phyloP scores from a whole-genome alignment of 2,797 vertebrate species.

The Gadopsis marmoratus region DNA sequence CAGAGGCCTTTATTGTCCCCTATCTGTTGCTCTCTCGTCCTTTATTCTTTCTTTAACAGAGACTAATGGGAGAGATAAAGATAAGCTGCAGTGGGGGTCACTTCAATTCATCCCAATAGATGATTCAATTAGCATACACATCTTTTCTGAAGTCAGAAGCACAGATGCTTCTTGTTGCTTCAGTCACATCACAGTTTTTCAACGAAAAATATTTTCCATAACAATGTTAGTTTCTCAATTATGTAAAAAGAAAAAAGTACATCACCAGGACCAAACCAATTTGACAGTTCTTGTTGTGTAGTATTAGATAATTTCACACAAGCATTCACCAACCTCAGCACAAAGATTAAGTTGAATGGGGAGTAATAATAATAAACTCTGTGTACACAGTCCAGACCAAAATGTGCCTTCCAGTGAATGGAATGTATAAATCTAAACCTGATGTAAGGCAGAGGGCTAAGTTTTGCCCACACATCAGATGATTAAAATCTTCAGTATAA shows the following conservation, averaged over 20 bases:
- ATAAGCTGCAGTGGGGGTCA: not conserved
- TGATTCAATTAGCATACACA: constrained; percentile 14
- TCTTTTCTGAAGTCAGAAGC: constrained; percentile 5
- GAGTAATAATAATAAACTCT: not conserved
- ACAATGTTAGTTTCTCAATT: not conserved
- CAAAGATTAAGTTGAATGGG: not conserved
- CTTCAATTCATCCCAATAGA: constrained; percentile 29
- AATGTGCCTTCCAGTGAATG: not conserved
- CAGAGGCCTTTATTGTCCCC: constrained; percentile 2
- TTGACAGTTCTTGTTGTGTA: not conserved
- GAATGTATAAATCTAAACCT: not conserved
- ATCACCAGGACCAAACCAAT: not conserved
- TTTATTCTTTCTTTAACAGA: constrained; percentile 28
- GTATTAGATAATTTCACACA: not conserved
- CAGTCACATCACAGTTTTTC: not conserved
- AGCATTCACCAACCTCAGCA: not conserved
- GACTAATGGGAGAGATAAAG: constrained; percentile 38
- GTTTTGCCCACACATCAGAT: not conserved
- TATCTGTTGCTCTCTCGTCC: not conserved
- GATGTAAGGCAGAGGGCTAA: too few species aligned
- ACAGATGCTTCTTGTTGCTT: constrained; percentile 10
- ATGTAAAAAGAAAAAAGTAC: not conserved
- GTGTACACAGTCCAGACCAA: not conserved
- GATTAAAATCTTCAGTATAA: not conserved
- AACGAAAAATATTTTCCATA: not conserved